These are phyloP conservation scores for Dipus sagitta DNA, from an alignment of 2,797 vertebrate species.

Conservation along the genomic window DNA sequence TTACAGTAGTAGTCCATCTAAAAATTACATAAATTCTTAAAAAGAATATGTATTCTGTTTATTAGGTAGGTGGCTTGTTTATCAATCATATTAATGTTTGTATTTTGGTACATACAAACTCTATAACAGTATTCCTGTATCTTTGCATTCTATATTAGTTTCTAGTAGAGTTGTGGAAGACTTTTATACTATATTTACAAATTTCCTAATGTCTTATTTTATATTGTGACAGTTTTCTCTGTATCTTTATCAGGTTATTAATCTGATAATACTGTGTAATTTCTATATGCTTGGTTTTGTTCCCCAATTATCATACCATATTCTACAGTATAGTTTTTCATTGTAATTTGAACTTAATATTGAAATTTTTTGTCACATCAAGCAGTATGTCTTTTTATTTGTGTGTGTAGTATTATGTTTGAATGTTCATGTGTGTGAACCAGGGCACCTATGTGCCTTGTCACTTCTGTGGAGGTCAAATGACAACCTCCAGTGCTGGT, in stretches of 20 bases:
- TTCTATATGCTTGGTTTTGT: background rate
- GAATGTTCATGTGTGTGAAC: too few relatives aligned
- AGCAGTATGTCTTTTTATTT: background rate
- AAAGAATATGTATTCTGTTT: background rate
- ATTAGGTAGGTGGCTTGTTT: background rate
- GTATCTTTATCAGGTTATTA: background rate
- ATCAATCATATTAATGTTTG: background rate
- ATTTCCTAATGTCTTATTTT: background rate
- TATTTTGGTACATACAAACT: background rate
- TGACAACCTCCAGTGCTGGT: too few relatives aligned
- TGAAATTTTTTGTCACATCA: background rate
- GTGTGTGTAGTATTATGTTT: too few relatives aligned
- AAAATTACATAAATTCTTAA: background rate
- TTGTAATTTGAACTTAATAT: background rate
- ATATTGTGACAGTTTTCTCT: background rate
- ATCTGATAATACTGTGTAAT: background rate
- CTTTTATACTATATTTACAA: background rate
- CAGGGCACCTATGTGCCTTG: too few relatives aligned
- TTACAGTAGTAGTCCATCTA: background rate
- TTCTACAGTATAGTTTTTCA: background rate
- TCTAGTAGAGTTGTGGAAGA: background rate
- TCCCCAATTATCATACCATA: too few relatives aligned
- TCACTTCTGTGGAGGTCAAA: too few relatives aligned
- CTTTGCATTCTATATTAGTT: background rate
- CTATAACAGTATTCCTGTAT: background rate